Evolutionary conservation across 2,888 invertebrate species (phyloP).

Genomic region (Melanargia galathea): DNA sequence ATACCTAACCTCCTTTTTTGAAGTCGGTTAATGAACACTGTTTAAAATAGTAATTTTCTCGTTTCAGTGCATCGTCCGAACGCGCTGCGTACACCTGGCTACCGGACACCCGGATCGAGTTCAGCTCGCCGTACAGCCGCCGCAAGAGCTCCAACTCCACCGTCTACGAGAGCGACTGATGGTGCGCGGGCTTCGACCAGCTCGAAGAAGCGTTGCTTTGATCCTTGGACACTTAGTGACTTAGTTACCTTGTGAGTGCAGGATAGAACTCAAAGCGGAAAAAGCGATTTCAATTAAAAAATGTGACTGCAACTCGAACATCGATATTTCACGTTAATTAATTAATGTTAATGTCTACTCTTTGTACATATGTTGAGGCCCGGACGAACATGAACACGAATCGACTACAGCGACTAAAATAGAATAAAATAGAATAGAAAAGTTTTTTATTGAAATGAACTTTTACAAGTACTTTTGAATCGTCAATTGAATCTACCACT

Average conservation of each 20-base stretch:
- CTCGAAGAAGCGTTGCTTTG: slow-evolving; percentile 74
- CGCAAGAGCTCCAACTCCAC: slow-evolving; percentile 76
- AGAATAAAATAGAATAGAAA: too few species aligned
- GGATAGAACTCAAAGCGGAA: background rate
- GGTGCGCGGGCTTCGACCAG: slow-evolving; percentile 68
- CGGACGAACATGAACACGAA: too few species aligned
- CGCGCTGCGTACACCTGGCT: slow-evolving; percentile 81
- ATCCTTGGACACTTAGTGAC: slow-evolving; percentile 53
- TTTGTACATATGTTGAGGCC: slow-evolving; percentile 19
- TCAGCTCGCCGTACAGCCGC: slow-evolving; percentile 70
- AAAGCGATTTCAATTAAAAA: background rate
- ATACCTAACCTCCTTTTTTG: too few species aligned
- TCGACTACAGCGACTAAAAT: too few species aligned
- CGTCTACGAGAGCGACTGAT: slow-evolving; percentile 79
- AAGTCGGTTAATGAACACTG: too few species aligned
- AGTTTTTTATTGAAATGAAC: too few species aligned
- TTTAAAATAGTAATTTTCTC: slow-evolving; percentile 42
- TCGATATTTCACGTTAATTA: slow-evolving; percentile 19
- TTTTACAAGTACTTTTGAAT: too few species aligned
- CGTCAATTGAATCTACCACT: too few species aligned
- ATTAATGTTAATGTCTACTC: slow-evolving; percentile 4
- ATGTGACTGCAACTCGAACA: slow-evolving; percentile 38
- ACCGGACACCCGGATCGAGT: slow-evolving; percentile 77
- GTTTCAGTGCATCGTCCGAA: slow-evolving; percentile 77
- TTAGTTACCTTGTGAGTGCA: slow-evolving; percentile 46